phyloP scores from a whole-genome alignment of 2,888 invertebrate genomes.

The Synanthedon myopaeformis region DNA sequence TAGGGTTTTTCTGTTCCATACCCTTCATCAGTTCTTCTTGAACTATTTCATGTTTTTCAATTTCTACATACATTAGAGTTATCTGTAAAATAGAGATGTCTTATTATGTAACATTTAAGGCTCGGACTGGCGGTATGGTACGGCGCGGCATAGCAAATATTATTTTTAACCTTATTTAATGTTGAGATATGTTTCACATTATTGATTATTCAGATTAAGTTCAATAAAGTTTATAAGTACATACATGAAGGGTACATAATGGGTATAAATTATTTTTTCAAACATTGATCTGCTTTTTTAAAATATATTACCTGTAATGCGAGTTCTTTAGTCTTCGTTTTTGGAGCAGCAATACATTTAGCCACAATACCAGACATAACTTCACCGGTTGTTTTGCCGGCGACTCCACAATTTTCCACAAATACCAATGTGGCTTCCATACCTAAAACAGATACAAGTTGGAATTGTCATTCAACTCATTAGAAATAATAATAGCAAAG shows the following conservation, averaged over 20 bases:
- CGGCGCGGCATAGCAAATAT: background rate
- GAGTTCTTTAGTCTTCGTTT: constrained; percentile 90
- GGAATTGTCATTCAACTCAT: too few relatives aligned
- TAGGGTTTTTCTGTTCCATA: constrained; percentile 95
- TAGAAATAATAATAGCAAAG: too few relatives aligned
- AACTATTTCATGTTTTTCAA: constrained; percentile 92
- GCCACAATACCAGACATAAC: constrained; percentile 89
- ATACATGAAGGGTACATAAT: too few relatives aligned
- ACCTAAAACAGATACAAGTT: constrained; percentile 21
- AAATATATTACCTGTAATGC: constrained; percentile 74
- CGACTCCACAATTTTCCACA: constrained; percentile 89
- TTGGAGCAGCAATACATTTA: constrained; percentile 94
- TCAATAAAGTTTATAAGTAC: too few relatives aligned
- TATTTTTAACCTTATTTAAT: background rate
- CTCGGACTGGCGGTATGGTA: too few relatives aligned
- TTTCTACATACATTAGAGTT: constrained; percentile 93
- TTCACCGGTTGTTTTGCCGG: constrained; percentile 90
- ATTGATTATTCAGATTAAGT: too few relatives aligned
- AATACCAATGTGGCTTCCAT: constrained; percentile 91
- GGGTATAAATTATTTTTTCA: too few relatives aligned
- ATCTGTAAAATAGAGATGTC: constrained; percentile 69
- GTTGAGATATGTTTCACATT: too few relatives aligned
- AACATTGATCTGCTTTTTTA: too few relatives aligned
- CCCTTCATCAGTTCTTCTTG: constrained; percentile 94
- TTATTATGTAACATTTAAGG: constrained; percentile 1